These are phyloP conservation scores for Misgurnus mizolepis DNA, from an alignment of 2,113 vertebrate genomes.

Conservation along the genomic window DNA sequence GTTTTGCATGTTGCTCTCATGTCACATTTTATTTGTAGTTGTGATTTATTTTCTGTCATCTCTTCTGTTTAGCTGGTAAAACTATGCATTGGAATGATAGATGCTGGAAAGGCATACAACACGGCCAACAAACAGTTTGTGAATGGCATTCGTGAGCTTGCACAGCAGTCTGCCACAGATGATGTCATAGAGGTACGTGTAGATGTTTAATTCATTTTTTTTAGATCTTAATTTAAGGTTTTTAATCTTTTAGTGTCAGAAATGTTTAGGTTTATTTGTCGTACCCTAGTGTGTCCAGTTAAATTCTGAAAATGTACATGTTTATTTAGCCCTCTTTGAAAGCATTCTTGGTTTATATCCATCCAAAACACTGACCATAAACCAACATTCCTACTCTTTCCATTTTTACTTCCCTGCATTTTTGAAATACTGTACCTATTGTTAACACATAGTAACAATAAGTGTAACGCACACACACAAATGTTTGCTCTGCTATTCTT, in stretches of 20 bases:
- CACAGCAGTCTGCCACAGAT: conserved; percentile 92
- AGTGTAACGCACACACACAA: too few relatives aligned
- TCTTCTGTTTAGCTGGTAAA: conserved; percentile 85
- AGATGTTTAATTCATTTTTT: not conserved
- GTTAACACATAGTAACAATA: not conserved
- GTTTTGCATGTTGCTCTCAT: too few relatives aligned
- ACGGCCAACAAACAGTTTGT: conserved; percentile 97
- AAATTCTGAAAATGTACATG: not conserved
- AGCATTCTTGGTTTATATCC: not conserved
- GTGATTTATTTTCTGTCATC: not conserved
- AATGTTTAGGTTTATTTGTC: not conserved
- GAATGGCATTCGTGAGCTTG: conserved; percentile 90
- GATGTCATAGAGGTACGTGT: conserved; percentile 88
- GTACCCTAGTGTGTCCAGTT: not conserved
- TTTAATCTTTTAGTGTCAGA: not conserved
- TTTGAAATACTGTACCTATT: not conserved
- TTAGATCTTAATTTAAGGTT: not conserved
- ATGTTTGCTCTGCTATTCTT: too few relatives aligned
- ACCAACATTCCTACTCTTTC: not conserved
- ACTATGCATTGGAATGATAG: conserved; percentile 96
- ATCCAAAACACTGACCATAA: not conserved
- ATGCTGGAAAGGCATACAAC: conserved; percentile 96
- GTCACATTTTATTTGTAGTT: not conserved
- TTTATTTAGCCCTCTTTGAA: not conserved
- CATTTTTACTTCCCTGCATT: not conserved